Evolutionary conservation across 2,797 vertebrate species (phyloP).

Genomic region (Vireo griseus): DNA sequence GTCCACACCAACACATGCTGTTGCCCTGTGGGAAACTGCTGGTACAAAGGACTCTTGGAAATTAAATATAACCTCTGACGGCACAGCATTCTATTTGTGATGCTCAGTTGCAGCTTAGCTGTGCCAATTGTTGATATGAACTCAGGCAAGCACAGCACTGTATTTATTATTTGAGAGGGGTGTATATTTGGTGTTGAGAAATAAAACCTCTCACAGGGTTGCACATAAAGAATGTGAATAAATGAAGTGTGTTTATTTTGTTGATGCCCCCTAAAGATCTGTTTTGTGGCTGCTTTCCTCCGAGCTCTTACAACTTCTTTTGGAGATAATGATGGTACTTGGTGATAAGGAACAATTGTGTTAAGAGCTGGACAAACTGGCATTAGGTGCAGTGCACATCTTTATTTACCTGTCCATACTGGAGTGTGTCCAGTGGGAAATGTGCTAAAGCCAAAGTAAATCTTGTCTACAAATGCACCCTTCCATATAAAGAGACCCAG

Average conservation of each 20-base stretch:
- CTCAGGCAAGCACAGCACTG: neutral
- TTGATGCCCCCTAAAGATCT: neutral
- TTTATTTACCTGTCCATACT: neutral
- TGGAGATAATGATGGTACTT: neutral
- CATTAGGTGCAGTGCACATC: neutral
- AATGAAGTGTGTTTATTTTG: slow-evolving; percentile 6
- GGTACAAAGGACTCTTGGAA: neutral
- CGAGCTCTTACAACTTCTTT: neutral
- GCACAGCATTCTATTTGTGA: neutral
- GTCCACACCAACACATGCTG: neutral
- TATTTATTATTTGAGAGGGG: slow-evolving; percentile 30
- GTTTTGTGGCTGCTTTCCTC: neutral
- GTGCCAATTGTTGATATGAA: slow-evolving; percentile 15
- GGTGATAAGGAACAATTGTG: neutral
- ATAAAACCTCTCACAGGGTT: neutral
- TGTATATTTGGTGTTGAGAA: slow-evolving; percentile 19
- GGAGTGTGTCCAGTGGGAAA: neutral
- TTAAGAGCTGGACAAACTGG: neutral
- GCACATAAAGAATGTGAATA: neutral
- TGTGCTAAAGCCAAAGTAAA: neutral
- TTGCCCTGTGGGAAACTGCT: slow-evolving; percentile 34
- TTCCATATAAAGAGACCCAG: neutral
- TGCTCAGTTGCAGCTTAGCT: slow-evolving; percentile 1
- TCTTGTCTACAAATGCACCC: neutral
- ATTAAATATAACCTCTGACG: neutral